Evolutionary conservation across 1,140 invertebrate species (phyloP), one percentile per base, ranked within the genome.

Genomic region (Solenopsis invicta): DNA sequence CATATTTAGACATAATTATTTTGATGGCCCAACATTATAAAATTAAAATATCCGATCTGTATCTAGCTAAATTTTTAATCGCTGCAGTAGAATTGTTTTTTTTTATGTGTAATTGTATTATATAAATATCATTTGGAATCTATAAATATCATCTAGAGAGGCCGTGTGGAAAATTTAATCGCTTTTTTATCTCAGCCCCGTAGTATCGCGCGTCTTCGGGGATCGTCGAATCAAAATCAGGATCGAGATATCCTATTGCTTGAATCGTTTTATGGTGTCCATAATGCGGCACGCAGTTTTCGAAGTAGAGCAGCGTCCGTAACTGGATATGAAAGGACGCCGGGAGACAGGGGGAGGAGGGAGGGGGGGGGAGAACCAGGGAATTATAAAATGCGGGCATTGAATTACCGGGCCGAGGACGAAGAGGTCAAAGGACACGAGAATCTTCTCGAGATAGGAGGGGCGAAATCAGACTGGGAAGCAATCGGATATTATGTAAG

Each of bases 401-500:
- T 82, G 75, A 76, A 21, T 90, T 90, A 90, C 89, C 61, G 74
- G 45, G 45, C 29, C n/a, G 61, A 61, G 75, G 67, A 75, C 72
- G 76, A 87, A 61, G 76, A 90, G 87, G 88, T 91, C 86, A 88
- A 56, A 87, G 89, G 87, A 87, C 75, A 87, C 48, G 66, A 72
- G 88, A 87, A 80, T 61, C 77, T 37, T 61, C 77, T 71, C 18
- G 61, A 72, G 87, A 87, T 75, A 89, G 52, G 56, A 89, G 52
- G 56, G 45, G 75, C 88, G 56, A 71, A 90, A 62, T 90, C 75
- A 88, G 86, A 87, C 72, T 89, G 85, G 86, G 62, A 87, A 80
- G 93, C 92, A 93, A 94, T 91, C 66, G 90, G 93, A 93, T 93
- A 93, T 93, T 92, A 93, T 93, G 87, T 92, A 93, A 93, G 91